These are phyloP conservation scores for Bombus superbus DNA, from an alignment of 1,140 invertebrate genomes.

Conservation along the genomic window DNA sequence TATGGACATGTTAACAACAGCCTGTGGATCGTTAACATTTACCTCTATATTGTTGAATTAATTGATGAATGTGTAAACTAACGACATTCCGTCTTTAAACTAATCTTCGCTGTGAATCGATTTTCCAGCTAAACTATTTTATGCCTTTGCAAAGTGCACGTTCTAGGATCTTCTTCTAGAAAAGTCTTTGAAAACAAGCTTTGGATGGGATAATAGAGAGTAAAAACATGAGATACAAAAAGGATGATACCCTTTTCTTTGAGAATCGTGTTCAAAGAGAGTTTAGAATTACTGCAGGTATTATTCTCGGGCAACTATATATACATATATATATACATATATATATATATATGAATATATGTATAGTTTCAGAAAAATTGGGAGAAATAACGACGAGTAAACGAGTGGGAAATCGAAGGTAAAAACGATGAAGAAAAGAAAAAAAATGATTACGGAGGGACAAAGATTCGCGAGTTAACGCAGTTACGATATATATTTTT, in stretches of 20 bases:
- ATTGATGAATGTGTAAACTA: constrained; percentile 49
- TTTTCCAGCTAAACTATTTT: constrained; percentile 61
- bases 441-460: constrained; percentile 40
- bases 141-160: constrained; percentile 74
- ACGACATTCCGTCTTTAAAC: constrained; percentile 69
- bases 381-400: constrained; percentile 22
- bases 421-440: constrained; percentile 36
- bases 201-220: background rate
- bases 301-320: constrained; percentile 49
- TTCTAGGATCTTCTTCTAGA: constrained; percentile 60
- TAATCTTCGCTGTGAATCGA: constrained; percentile 65
- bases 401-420: constrained; percentile 20
- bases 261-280: constrained; percentile 44
- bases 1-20: constrained; percentile 45
- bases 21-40: constrained; percentile 48
- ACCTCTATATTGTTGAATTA: constrained; percentile 58
- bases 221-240: background rate
- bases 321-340: background rate
- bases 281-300: constrained; percentile 45
- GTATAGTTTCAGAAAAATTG: constrained; percentile 1
- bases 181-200: constrained; percentile 46
- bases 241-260: constrained; percentile 45
- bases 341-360: background rate
- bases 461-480: constrained; percentile 65
- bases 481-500: constrained; percentile 82